These are phyloP conservation scores for Lutjanus argentimaculatus DNA, from an alignment of 2,797 vertebrate genomes.

Conservation along the genomic window DNA sequence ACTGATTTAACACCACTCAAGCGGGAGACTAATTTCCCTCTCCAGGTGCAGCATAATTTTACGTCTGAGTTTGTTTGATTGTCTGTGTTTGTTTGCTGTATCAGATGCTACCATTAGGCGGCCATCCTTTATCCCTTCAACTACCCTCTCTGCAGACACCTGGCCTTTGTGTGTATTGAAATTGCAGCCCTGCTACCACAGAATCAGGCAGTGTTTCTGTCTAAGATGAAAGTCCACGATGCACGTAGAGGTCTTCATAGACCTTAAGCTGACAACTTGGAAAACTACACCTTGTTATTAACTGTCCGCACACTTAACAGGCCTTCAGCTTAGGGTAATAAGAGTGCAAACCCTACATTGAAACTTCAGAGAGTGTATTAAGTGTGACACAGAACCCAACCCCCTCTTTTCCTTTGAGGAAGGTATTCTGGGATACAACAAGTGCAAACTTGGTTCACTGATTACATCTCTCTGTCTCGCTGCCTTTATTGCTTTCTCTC, in stretches of 20 bases:
- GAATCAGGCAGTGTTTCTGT: constrained; percentile 70
- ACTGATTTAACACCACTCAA: constrained; percentile 45
- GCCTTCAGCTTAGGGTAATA: constrained; percentile 85
- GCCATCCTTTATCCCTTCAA: constrained; percentile 77
- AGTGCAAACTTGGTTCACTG: constrained; percentile 84
- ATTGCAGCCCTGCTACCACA: constrained; percentile 76
- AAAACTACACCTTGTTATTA: constrained; percentile 87
- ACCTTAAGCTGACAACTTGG: constrained; percentile 84
- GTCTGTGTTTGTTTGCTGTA: constrained; percentile 73
- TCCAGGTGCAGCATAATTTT: constrained; percentile 61
- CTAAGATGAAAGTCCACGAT: constrained; percentile 85
- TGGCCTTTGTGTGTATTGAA: constrained; percentile 83
- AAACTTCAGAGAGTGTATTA: constrained; percentile 85
- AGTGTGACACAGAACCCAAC: constrained; percentile 70
- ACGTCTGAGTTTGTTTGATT: constrained; percentile 66
- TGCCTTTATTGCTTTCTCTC: constrained; percentile 72
- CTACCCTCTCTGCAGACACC: constrained; percentile 79
- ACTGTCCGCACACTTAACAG: constrained; percentile 83
- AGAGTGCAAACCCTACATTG: constrained; percentile 82
- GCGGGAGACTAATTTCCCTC: constrained; percentile 59
- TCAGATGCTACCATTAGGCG: constrained; percentile 75
- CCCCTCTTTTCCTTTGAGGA: constrained; percentile 79
- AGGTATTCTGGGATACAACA: constrained; percentile 80
- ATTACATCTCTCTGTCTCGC: constrained; percentile 77
- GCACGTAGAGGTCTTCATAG: constrained; percentile 83